Evolutionary conservation across 2,888 invertebrate genomes (phyloP).

Genomic region (Drosophila paracracens): DNA sequence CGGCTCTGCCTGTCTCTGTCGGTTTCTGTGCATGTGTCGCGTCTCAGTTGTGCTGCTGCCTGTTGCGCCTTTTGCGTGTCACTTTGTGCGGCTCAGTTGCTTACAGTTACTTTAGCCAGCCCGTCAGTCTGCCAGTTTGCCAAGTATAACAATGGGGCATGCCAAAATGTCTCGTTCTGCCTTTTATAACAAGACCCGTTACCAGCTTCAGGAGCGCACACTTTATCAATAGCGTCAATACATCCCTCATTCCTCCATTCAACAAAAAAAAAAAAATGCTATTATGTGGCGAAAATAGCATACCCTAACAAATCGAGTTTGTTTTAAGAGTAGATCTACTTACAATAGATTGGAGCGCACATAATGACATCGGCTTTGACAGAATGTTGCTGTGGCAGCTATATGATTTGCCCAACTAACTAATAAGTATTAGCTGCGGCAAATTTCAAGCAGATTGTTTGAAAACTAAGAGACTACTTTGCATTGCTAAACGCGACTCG

Average conservation of each 20-base stretch:
- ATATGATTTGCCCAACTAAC: not conserved
- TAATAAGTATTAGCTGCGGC: not conserved
- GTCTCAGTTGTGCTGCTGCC: conserved; percentile 47
- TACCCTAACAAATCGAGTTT: not conserved
- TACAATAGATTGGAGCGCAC: not conserved
- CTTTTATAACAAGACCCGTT: conserved; percentile 63
- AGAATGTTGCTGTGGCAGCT: not conserved
- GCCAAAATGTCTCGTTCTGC: conserved; percentile 71
- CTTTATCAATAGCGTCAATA: conserved; percentile 19
- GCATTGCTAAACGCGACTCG: not conserved
- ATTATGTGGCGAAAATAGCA: not conserved
- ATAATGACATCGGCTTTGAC: not conserved
- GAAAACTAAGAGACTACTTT: not conserved
- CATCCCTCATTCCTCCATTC: not conserved
- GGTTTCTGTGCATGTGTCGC: conserved; percentile 8
- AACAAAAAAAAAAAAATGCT: not conserved
- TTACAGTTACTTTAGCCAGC: conserved; percentile 49
- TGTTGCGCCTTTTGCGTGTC: conserved; percentile 79
- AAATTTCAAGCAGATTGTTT: not conserved
- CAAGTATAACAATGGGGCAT: conserved; percentile 59
- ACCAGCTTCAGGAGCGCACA: conserved; percentile 32
- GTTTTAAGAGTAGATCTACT: not conserved
- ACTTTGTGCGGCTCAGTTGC: conserved; percentile 60
- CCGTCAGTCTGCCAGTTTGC: conserved; percentile 11
- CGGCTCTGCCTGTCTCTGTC: not conserved